phyloP scores from a whole-genome alignment of 2,797 vertebrate species.

The Natrix natrix region DNA sequence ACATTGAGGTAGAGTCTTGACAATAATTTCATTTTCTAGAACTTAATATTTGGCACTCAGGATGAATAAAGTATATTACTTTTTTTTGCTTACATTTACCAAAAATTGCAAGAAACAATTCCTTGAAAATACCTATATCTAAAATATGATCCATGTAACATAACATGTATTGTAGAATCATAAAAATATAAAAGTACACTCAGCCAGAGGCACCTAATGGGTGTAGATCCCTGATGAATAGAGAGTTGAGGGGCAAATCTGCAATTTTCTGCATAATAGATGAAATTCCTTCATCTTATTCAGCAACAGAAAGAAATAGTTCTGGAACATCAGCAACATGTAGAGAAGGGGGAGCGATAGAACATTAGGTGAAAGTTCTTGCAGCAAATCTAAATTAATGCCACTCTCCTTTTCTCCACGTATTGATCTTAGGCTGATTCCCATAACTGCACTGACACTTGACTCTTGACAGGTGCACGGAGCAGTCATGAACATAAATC shows the following conservation, averaged over 20 bases:
- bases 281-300: background rate
- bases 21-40: background rate
- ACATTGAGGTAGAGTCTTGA: background rate
- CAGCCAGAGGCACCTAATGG: background rate
- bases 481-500: constrained; percentile 18
- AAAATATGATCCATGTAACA: background rate
- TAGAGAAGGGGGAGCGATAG: background rate
- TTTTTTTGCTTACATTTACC: background rate
- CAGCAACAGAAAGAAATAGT: background rate
- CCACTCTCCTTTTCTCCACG: background rate
- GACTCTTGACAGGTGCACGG: background rate
- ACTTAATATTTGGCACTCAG: background rate
- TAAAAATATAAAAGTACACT: background rate
- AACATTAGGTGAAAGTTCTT: background rate
- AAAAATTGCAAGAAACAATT: background rate
- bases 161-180: background rate
- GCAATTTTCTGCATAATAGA: background rate
- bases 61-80: background rate
- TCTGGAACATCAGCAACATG: background rate
- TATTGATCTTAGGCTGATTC: background rate
- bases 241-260: background rate
- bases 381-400: background rate
- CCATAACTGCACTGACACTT: background rate
- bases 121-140: background rate
- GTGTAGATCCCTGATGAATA: background rate